These are phyloP conservation scores for Okamejei kenojei DNA, from an alignment of 2,797 vertebrate species.

Conservation along the genomic window DNA sequence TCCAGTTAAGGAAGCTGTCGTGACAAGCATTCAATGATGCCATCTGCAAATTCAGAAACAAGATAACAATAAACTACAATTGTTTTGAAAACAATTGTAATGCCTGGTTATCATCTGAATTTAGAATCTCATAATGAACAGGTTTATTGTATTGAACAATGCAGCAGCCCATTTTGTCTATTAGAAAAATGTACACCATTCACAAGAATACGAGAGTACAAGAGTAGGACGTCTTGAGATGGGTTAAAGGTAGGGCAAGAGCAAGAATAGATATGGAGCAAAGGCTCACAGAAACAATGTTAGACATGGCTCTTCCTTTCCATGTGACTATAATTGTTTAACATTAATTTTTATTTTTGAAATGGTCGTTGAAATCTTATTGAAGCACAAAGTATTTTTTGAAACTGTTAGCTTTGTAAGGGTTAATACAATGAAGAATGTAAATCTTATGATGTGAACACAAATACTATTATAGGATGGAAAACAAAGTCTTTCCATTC, in stretches of 20 bases:
- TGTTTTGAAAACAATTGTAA: too few species aligned
- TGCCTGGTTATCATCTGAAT: too few species aligned
- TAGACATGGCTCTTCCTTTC: background rate
- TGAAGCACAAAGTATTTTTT: background rate
- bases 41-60: too few species aligned
- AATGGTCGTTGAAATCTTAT: background rate
- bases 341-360: background rate
- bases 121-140: too few species aligned
- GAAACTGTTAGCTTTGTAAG: background rate
- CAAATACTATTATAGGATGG: background rate
- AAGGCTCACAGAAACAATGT: background rate
- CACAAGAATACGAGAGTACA: too few species aligned
- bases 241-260: background rate
- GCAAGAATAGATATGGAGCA: background rate
- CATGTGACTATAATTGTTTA: background rate
- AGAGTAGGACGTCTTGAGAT: too few species aligned
- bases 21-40: too few species aligned
- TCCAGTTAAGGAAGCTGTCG: too few species aligned
- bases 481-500: constrained; percentile 32
- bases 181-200: too few species aligned
- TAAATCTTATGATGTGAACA: background rate
- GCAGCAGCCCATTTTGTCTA: too few species aligned
- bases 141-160: too few species aligned
- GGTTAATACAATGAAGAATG: constrained; percentile 4
- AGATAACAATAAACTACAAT: too few species aligned